Evolutionary conservation across 2,888 invertebrate genomes (phyloP), one percentile per base, ranked within the genome.

Genomic region (Notocelia uddmanniana): DNA sequence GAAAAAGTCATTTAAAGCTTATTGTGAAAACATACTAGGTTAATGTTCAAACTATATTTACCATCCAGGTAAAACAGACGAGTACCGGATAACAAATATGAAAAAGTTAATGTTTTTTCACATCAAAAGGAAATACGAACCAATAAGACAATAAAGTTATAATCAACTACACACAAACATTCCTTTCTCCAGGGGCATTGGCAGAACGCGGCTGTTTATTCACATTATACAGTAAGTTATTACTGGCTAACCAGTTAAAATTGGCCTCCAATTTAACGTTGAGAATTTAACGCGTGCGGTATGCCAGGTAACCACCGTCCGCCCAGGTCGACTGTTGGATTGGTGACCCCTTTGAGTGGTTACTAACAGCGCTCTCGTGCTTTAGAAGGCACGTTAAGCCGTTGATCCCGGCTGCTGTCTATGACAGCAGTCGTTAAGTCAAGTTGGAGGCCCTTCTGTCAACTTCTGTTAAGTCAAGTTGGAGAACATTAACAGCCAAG

Each of bases 111-210:
- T 21, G 23, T 13, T 15, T 54, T 54, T 54, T 54, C 8, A 1
- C n/a, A 6, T 45, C 15, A 45, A 45, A 45, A 45, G 3, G 3
- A 45, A 15, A 41, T 45, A 21, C 5, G 23, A 23, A 54, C 23
- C 23, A 54, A 54, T 54, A 54, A 54, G 13, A 23, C 54, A 54
- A 54, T 21, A 54, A 23, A 54, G 23, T 54, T 15, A 15, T 23
- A 54, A 54, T 23, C 54, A 54, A 54, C 13, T 23, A 23, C 15
- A 54, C 54, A 54, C 23, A 23, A 54, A 54, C 23, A 54, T 23
- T 45, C 15, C 54, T 21, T 54, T 15, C 54, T 23, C 15, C 15
- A 54, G 23, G 54, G 54, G 23, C 23, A 54, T 54, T 54, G 23
- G 23, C 54, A 54, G 23, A 15, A n/a, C n/a, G 6, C 2, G 41